Evolutionary conservation across 1,140 invertebrate genomes (phyloP).

Genomic region (Calliphora vicina): DNA sequence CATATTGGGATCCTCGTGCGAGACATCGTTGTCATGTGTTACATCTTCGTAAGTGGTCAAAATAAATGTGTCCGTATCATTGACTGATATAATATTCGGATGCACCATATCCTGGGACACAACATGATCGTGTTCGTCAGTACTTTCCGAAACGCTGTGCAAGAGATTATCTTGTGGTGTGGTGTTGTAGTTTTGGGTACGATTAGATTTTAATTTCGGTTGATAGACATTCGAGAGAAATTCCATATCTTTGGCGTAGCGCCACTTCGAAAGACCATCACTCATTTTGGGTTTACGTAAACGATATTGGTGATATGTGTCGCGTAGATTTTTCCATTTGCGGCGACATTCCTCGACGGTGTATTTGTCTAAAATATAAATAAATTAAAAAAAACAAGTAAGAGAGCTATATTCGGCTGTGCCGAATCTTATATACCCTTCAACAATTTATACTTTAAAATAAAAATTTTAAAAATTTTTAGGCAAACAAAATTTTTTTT

Average conservation of each 20-base stretch:
- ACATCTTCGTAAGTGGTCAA: conserved; percentile 58
- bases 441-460: too few relatives aligned
- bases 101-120: conserved; percentile 37
- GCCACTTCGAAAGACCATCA: conserved; percentile 59
- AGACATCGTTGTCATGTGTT: conserved; percentile 54
- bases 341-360: conserved; percentile 58
- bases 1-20: conserved; percentile 52
- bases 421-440: too few relatives aligned
- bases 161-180: conserved; percentile 1
- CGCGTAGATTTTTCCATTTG: conserved; percentile 60
- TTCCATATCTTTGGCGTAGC: conserved; percentile 57
- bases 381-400: not conserved
- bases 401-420: too few relatives aligned
- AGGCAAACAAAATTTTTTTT: too few relatives aligned
- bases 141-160: conserved; percentile 24
- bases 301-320: conserved; percentile 60
- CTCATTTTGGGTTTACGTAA: conserved; percentile 57
- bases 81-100: conserved; percentile 44
- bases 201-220: conserved; percentile 57
- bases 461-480: too few relatives aligned
- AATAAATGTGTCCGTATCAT: conserved; percentile 57
- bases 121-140: conserved; percentile 34
- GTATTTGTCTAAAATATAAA: conserved; percentile 49
- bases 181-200: conserved; percentile 39
- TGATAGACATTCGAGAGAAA: conserved; percentile 59